Percentiles rank a stretch among this genome's conserved stretches.
These are phyloP conservation scores for Dryococelus australis DNA, from an alignment of 2,888 invertebrate genomes.

Conservation along the genomic window DNA sequence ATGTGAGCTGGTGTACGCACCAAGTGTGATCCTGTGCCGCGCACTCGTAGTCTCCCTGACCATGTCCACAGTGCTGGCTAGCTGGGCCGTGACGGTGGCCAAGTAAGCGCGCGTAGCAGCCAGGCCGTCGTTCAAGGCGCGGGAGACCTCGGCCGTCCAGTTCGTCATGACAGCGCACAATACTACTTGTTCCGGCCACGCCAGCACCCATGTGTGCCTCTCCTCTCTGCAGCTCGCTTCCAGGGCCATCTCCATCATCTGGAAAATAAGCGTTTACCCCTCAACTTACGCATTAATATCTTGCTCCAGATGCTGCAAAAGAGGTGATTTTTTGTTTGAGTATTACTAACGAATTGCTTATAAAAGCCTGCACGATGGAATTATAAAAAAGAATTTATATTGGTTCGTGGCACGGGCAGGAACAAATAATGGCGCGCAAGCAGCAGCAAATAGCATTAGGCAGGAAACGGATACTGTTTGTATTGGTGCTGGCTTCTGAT, in stretches of 20 bases:
- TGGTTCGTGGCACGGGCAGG: too few species aligned
- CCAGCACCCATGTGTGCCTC: slow-evolving; percentile 82
- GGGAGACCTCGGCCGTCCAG: slow-evolving; percentile 91
- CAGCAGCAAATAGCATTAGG: too few species aligned
- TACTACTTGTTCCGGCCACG: slow-evolving; percentile 93
- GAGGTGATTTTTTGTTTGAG: too few species aligned
- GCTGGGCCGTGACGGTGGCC: slow-evolving; percentile 76
- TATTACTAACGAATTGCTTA: too few species aligned
- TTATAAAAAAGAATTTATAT: too few species aligned
- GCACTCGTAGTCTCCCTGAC: slow-evolving; percentile 86
- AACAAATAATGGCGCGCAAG: too few species aligned
- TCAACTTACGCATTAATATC: too few species aligned
- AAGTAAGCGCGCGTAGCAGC: slow-evolving; percentile 70
- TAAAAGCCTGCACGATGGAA: too few species aligned
- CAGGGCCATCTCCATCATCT: slow-evolving; percentile 73
- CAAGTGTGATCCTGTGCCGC: slow-evolving; percentile 88
- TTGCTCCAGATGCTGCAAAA: too few species aligned
- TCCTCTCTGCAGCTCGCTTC: slow-evolving; percentile 71
- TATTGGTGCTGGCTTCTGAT: too few species aligned
- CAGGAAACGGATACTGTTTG: too few species aligned
- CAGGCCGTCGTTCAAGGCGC: slow-evolving; percentile 70
- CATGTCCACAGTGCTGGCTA: slow-evolving; percentile 81
- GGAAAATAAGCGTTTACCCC: background rate
- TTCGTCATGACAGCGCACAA: slow-evolving; percentile 85
- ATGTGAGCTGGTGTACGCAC: slow-evolving; percentile 56